Percentiles rank a stretch among this genome's conserved stretches.
phyloP scores from a whole-genome alignment of 2,797 vertebrate genomes.

The Tympanoctomys barrerae region DNA sequence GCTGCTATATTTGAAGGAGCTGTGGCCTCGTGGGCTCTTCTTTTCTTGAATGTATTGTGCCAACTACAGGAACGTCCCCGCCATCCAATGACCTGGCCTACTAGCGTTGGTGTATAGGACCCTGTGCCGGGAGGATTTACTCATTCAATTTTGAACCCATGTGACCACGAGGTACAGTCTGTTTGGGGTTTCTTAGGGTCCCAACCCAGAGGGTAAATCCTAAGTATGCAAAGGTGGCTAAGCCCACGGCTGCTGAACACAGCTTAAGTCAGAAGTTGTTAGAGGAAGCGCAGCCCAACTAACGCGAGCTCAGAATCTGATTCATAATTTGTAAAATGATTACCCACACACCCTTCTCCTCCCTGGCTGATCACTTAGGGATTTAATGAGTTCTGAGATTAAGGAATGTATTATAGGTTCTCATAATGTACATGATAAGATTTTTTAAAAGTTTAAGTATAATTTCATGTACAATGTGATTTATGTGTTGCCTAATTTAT shows the following conservation, averaged over 20 bases:
- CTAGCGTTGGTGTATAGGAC: not conserved
- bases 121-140: too few relatives aligned
- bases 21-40: not conserved
- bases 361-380: not conserved
- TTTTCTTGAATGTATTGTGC: not conserved
- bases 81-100: not conserved
- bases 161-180: not conserved
- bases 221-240: not conserved
- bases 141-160: not conserved
- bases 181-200: not conserved
- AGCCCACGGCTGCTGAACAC: slow-evolving; percentile 46
- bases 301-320: slow-evolving; percentile 34
- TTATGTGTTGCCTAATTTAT: not conserved
- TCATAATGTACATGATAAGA: not conserved
- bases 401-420: not conserved
- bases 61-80: too few relatives aligned
- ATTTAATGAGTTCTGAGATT: slow-evolving; percentile 51
- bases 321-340: slow-evolving; percentile 72
- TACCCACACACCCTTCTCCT: slow-evolving; percentile 16
- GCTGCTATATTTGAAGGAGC: not conserved
- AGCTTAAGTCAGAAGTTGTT: slow-evolving; percentile 1
- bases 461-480: not conserved
- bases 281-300: slow-evolving; percentile 43
- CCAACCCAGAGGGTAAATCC: not conserved
- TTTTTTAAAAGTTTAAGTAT: not conserved